Base-by-base conservation (phyloP, 2,888 invertebrate species). In the Ectemnius lituratus region DNA sequence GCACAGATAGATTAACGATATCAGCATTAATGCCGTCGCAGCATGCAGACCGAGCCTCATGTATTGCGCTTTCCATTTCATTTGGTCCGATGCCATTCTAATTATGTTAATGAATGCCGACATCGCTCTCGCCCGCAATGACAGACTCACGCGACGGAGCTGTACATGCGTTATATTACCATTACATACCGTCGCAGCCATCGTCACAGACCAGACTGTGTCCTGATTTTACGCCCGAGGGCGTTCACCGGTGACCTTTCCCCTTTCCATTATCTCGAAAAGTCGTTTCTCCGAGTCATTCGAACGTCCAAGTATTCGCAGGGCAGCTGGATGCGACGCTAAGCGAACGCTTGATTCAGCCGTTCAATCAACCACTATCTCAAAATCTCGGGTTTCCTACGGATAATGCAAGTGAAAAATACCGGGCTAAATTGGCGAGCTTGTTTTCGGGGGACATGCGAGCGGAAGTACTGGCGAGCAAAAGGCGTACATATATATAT, bases 1-100 rank as follows among this genome's bases (percentile, higher is more conserved):
- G 73, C 70, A 78, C 70, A 67, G 77, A 72, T 75, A 79, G 71
- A 81, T 81, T 79, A 81, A 81, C 76, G 70, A 37, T 67, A 78
- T 78, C 77, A 79, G 77, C 82, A 82, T 76, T 79, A 77, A 70
- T 79, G 79, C 72, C 75, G 72, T 71, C 63, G 23, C 18, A 63
- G 70, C 65, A 70, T 79, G 73, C 66, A 71, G 69, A 73, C 67
- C 74, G 57, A 46, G 66, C 52, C 37, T 37, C 37, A 8, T 37
- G 49, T 56, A 64, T 63, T 68, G 62, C 70, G 65, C 52, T 71
- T 61, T 75, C 71, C 60, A 68, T 79, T 74, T 76, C 82, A 67
- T 75, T 73, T 75, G 64, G 46, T 28, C 49, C 58, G 58, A 57
- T 60, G 56, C 23, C 58, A 61, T 71, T 82, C 76, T 82, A 79